Base-by-base conservation (phyloP, 2,113 vertebrate species). In the Rhizomys pruinosus region DNA sequence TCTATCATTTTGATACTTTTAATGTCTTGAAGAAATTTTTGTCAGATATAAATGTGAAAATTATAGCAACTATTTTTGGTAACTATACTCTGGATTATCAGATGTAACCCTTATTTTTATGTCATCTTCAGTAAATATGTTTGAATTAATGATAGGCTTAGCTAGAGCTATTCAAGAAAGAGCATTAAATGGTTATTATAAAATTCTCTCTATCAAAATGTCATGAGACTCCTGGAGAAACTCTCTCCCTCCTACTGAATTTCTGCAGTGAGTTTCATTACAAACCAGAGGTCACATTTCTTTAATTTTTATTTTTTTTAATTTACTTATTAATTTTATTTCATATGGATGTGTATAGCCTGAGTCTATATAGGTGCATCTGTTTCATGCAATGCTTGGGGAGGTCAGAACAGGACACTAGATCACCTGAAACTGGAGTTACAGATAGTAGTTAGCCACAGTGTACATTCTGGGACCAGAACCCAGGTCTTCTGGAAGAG, bases 41-140 rank as follows among this genome's bases (percentile, higher is more conserved):
- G 77, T 88, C 81, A 92, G 52, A 37, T 8, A 1, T 61, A 89
- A 90, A 59, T 84, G 8, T 90, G 68, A 92, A 88, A 90, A 90
- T 90, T 90, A 90, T 13, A 86, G 32, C 23, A 86, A 93, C 89
- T 95, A 91, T 57, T 71, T 87, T 96, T 91, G 88, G 91, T 86
- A 80, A 39, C 52, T 85, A 55, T 90, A 76, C n/a, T 93, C 13
- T 47, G 57, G 32, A 74, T 25, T 94, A 61, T 89, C 61, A 47
- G 52, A 42, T 89, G 37, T 15, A 76, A 37, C 74, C 16, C 74
- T 79, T 84, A 80, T 64, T 94, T 94, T 91, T 79, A 91, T 22
- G 88, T 37, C 52, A 64, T 47, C 1, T 74, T 57, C 73, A 82
- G 23, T 80, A 92, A 68, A 92, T 72, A 78, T 42, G 78, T 94